Base-by-base conservation (phyloP, 2,888 invertebrate species). In the Panopea generosa region DNA sequence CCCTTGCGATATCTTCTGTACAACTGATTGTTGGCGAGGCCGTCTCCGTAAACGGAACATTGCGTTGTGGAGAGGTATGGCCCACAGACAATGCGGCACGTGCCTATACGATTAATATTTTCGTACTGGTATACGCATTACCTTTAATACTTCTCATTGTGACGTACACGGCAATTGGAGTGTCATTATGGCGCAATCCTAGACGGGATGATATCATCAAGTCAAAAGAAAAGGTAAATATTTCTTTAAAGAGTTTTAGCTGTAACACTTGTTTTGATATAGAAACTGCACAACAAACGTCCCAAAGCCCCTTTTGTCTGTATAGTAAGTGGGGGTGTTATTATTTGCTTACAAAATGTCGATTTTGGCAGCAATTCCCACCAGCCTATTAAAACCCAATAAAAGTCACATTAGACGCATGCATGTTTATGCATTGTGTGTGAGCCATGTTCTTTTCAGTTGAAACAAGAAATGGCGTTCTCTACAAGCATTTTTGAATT, bases 171-270 rank as follows among this genome's bases (percentile, higher is more conserved):
- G 88, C 92, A 61, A 93, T 94, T 22, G 93, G 92, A 14, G 87
- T 90, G 74, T 87, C 92, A 59, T 88, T 94, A 80, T 94, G 93
- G 93, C 84, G 90, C 22, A 87, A 93, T 27, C 91, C 92, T 0
- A 87, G 92, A 0, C 93, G 93, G 0, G 93, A 93, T 2, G 93
- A 93, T 77, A 93, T 93, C 0, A 91, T 94, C 74, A 86, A 83
- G 85, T 82, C 92, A 20, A 93, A 93, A 76, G 86, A 90, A 67
- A 93, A 93, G 92, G 93, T 93, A 71, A 79, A 84, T 62, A 18
- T 29, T 27, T 24, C n/a, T n/a, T n/a, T n/a, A n/a, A 22, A 22
- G 16, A 7, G 16, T 40, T 11, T 40, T 11, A 40, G 40, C 14
- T 11, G 40, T 9, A 9, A 40, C 9, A 9, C 40, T 40, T 40